A percentile compares a stretch with the other conserved stretches of the same genome.
These are phyloP conservation scores for Acleris cristana DNA, from an alignment of 2,888 invertebrate species.

Conservation along the genomic window DNA sequence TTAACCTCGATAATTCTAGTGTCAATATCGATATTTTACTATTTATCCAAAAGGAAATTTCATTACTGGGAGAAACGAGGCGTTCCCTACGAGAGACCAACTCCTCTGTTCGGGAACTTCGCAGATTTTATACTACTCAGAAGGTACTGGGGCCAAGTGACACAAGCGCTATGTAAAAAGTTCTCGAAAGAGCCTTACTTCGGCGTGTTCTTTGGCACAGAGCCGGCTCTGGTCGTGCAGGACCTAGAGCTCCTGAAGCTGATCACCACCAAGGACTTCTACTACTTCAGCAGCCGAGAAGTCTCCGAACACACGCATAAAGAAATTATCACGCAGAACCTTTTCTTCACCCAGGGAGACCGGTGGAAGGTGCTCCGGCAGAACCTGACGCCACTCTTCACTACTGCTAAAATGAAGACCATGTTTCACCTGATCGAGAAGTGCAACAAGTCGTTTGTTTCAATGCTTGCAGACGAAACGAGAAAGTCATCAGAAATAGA, in stretches of 20 bases:
- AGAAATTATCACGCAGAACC: constrained; percentile 33
- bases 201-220: constrained; percentile 44
- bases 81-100: constrained; percentile 40
- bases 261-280: constrained; percentile 44
- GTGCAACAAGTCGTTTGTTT: constrained; percentile 40
- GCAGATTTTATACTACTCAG: constrained; percentile 36
- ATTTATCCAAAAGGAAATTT: constrained; percentile 35
- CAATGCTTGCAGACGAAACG: constrained; percentile 32
- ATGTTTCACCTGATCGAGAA: constrained; percentile 48
- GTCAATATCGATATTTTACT: constrained; percentile 16
- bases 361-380: constrained; percentile 45
- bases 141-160: constrained; percentile 35
- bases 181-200: constrained; percentile 42
- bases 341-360: constrained; percentile 39
- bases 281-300: constrained; percentile 45
- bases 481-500: constrained; percentile 35
- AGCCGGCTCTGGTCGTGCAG: constrained; percentile 43
- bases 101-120: constrained; percentile 42
- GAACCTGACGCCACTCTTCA: constrained; percentile 44
- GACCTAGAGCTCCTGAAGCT: constrained; percentile 44
- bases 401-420: constrained; percentile 42
- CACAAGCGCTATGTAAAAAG: constrained; percentile 40
- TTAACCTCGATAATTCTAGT: constrained; percentile 3
- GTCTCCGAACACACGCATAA: constrained; percentile 36
- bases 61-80: constrained; percentile 43